Base-by-base conservation (phyloP, 2,888 invertebrate genomes). In the Volucella bombylans region DNA sequence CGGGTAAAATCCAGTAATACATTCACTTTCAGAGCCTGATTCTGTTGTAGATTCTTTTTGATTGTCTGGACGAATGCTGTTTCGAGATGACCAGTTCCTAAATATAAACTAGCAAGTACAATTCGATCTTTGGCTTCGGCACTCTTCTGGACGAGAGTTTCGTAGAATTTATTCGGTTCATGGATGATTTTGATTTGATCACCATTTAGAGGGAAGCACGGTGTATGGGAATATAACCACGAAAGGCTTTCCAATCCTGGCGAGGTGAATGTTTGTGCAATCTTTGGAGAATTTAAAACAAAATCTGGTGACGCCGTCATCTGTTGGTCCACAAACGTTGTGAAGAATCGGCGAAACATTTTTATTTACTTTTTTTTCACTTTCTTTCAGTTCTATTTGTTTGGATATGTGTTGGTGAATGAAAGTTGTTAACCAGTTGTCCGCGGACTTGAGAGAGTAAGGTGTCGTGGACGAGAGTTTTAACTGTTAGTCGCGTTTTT, bases 11-110 rank as follows among this genome's bases (percentile, higher is more conserved):
- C 99, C 71, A 99, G 90, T 11, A 99, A 92, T 67, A 98, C 94
- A 88, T 94, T 95, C 0, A 98, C 94, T 89, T 94, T 94, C 2
- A 91, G 68, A 0, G 88, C 72, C n/a, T 92, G 91, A 83, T 92
- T 92, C 38, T 92, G 90, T 86, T 93, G 90, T 47, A 95, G 88
- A 88, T 95, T 94, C 45, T 93, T 90, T 87, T 94, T 93, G 67
- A 97, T 93, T 49, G 93, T 92, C 64, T 94, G 92, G n/a, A 97
- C 95, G 89, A 99, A 92, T 67, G 95, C 93, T 76, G 93, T 93
- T 91, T 99, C 99, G 87, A 97, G 92, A 15, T 93, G 90, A 0
- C 98, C 98, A 65, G 96, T 98, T 12, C 99, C 99, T 77, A 99
- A 92, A 90, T 99, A 99, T 11, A 99, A 92, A 82, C 99, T 98